phyloP scores from a whole-genome alignment of 2,113 vertebrate genomes.

The Australoheros scitulus region DNA sequence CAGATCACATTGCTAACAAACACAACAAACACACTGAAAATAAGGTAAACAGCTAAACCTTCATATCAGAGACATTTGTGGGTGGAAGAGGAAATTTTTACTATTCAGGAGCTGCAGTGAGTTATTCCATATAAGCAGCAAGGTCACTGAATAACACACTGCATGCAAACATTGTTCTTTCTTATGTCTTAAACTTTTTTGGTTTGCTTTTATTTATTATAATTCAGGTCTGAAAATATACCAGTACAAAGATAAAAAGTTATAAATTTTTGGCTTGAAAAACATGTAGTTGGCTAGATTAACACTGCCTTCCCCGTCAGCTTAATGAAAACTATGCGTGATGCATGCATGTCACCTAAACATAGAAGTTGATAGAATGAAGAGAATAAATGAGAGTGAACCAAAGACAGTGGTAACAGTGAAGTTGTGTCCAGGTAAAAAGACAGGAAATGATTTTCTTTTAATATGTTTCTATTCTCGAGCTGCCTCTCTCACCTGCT shows the following conservation, averaged over 20 bases:
- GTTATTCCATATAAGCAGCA: background rate
- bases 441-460: background rate
- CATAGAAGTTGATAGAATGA: background rate
- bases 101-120: background rate
- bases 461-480: slow-evolving; percentile 37
- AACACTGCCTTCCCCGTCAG: background rate
- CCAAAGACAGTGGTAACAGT: background rate
- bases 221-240: background rate
- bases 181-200: background rate
- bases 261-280: background rate
- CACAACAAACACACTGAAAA: background rate
- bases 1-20: background rate
- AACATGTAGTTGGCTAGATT: background rate
- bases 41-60: background rate
- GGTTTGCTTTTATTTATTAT: background rate
- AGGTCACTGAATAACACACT: background rate
- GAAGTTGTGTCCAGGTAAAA: background rate
- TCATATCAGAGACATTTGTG: background rate
- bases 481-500: slow-evolving; percentile 25
- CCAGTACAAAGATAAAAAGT: background rate
- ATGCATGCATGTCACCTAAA: background rate
- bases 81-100: background rate
- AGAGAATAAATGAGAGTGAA: background rate
- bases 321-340: background rate
- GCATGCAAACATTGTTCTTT: background rate